These are phyloP conservation scores for Hypanus sabinus DNA, from an alignment of 2,113 vertebrate genomes.

Conservation along the genomic window DNA sequence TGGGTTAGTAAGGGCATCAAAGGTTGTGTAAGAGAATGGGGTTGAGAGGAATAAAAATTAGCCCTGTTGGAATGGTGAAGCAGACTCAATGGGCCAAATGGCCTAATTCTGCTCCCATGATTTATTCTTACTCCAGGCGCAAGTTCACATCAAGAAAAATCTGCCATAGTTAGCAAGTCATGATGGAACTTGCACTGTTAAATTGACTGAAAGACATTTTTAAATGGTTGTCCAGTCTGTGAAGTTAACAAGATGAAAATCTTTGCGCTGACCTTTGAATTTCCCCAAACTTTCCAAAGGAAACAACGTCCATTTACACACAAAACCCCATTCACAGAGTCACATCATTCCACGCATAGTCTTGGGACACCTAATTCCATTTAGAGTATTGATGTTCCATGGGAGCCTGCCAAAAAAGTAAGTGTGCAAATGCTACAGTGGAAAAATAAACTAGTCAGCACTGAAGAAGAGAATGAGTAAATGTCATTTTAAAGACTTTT, in stretches of 20 bases:
- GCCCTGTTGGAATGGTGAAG: no score
- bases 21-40: no score
- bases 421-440: constrained; percentile 8
- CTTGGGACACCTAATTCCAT: neutral
- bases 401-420: neutral
- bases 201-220: neutral
- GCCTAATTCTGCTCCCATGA: no score
- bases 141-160: neutral
- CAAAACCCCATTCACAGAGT: neutral
- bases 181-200: neutral
- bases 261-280: neutral
- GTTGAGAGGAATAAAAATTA: no score
- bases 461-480: neutral
- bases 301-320: neutral
- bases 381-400: neutral
- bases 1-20: no score
- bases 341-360: neutral
- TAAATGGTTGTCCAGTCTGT: neutral
- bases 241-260: neutral
- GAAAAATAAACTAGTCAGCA: neutral
- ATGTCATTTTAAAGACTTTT: neutral
- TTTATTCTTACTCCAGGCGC: neutral
- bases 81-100: no score
- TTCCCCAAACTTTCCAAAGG: neutral
- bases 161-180: neutral